phyloP scores from a whole-genome alignment of 2,113 vertebrate genomes.

The Willisornis vidua region DNA sequence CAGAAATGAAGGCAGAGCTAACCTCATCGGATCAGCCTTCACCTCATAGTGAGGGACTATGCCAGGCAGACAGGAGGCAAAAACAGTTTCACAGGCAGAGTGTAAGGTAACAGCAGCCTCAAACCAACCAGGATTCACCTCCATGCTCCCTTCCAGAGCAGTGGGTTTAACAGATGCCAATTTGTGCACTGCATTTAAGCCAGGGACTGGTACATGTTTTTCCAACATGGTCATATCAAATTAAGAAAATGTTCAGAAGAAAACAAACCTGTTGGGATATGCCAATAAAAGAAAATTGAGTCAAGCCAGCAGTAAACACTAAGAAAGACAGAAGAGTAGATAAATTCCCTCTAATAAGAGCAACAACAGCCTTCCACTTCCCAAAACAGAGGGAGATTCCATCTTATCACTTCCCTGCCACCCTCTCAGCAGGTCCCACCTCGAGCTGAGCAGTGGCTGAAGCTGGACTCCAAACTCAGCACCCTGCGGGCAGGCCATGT shows the following conservation, averaged over 20 bases:
- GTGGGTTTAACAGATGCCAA: fast-evolving
- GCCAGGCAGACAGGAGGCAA: neutral
- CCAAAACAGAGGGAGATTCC: neutral
- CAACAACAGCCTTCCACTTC: neutral
- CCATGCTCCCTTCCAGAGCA: neutral
- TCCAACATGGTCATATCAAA: neutral
- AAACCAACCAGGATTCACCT: neutral
- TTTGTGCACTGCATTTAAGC: neutral
- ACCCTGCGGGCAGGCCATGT: fast-evolving
- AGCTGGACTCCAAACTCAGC: neutral
- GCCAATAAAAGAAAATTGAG: neutral
- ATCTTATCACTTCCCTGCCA: neutral
- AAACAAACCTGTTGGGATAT: neutral
- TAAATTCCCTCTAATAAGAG: neutral
- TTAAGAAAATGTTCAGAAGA: neutral
- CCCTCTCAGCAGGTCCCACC: neutral
- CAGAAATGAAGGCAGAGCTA: neutral
- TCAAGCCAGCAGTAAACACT: neutral
- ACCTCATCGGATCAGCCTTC: neutral
- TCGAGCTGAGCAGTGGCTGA: neutral
- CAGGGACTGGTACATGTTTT: neutral
- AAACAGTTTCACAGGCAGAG: neutral
- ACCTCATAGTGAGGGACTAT: neutral
- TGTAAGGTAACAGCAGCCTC: neutral
- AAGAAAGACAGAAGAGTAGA: neutral